Conservation (phyloP, 2,113 vertebrate species). For the Bufo gargarizans region DNA sequence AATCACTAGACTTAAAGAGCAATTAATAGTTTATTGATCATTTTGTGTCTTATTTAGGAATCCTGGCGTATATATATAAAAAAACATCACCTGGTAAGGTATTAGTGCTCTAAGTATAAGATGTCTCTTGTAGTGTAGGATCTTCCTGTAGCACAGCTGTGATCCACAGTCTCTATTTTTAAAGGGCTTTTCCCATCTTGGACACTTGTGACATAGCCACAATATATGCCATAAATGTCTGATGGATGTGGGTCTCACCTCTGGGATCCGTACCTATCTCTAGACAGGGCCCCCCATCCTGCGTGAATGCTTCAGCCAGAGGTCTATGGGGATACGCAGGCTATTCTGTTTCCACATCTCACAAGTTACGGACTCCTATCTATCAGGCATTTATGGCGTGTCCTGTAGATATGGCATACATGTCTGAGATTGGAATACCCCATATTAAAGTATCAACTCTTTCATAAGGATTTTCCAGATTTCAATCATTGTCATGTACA, state of each 20-base stretch:
- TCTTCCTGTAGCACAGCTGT: conserved; percentile 60
- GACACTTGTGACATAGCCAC: too few species aligned
- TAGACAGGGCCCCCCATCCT: too few species aligned
- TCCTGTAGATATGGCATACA: too few species aligned
- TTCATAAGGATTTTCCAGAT: neutral
- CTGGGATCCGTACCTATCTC: too few species aligned
- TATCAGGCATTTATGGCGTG: too few species aligned
- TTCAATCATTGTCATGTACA: neutral
- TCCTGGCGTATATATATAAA: conserved; percentile 77
- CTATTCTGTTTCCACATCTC: too few species aligned
- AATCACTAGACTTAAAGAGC: neutral
- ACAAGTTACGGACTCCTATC: too few species aligned
- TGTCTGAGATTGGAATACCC: too few species aligned
- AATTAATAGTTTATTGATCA: conserved; percentile 50
- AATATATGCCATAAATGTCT: too few species aligned
- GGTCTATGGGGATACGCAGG: too few species aligned
- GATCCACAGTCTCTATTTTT: neutral
- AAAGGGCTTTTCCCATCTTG: neutral
- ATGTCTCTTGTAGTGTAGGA: conserved; percentile 55
- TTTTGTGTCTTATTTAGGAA: conserved; percentile 73
- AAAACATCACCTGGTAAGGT: conserved; percentile 81
- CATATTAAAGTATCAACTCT: neutral
- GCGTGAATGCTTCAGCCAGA: too few species aligned
- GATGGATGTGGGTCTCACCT: too few species aligned
- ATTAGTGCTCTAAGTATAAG: conserved; percentile 24